These are phyloP conservation scores for Meles meles DNA, from an alignment of 2,113 vertebrate species.

Conservation along the genomic window DNA sequence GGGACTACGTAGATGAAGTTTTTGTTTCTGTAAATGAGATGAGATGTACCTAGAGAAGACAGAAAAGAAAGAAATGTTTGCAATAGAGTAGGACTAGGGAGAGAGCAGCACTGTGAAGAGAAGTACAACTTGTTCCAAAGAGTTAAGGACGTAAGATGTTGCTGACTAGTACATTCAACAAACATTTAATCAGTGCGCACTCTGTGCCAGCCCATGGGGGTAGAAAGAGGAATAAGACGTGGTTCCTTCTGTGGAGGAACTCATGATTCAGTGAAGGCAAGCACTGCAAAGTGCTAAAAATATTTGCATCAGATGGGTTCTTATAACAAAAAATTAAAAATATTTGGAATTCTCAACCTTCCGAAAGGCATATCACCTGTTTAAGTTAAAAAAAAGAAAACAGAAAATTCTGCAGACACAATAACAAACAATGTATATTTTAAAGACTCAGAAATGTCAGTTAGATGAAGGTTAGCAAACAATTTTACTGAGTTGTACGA, in stretches of 20 bases:
- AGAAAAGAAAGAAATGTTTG: background rate
- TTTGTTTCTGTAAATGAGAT: background rate
- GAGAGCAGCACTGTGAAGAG: background rate
- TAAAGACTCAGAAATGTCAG: background rate
- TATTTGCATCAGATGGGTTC: background rate
- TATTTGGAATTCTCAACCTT: background rate
- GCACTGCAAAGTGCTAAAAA: background rate
- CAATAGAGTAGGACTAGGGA: background rate
- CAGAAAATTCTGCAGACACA: background rate
- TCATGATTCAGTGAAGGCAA: background rate
- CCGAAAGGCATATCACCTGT: background rate
- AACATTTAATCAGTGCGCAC: background rate
- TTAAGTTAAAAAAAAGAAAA: conserved; percentile 21
- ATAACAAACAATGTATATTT: background rate
- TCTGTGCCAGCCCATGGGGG: background rate
- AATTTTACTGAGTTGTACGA: conserved; percentile 9
- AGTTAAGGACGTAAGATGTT: background rate
- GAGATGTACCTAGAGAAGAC: background rate
- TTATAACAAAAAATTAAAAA: background rate
- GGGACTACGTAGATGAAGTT: background rate
- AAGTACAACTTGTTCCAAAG: conserved; percentile 28
- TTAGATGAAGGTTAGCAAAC: background rate
- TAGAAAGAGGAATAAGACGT: background rate
- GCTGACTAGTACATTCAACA: background rate
- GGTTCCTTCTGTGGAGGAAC: background rate